Evolutionary conservation across 2,113 vertebrate genomes (phyloP), one percentile per base, ranked within the genome.

Genomic region (Psephotus haematonotus): DNA sequence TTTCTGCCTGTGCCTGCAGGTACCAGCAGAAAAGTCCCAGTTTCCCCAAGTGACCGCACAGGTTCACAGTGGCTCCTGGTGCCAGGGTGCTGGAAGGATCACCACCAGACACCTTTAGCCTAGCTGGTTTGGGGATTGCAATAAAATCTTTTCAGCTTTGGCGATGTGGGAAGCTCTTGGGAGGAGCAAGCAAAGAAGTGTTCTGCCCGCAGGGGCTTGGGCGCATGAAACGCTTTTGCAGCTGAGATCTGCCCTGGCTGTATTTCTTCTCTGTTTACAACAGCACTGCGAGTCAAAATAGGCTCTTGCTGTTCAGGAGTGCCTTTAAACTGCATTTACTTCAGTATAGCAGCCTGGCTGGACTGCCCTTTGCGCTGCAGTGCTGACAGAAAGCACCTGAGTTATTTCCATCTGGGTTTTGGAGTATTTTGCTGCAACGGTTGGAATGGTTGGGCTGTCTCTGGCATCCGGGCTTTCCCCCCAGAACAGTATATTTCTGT

Each of bases 71-170:
- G 14, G 41, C 28, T 25, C 37, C 23, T 1, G 72, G 2, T 4
- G 3, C 31, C 0, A 3, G 29, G 28, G 14, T 3, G 47, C 37
- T 13, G 2, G 33, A 3, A 10, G 41, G 75, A 4, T 3, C 29
- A 1, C 10, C 0, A 6, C 8, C 0, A 5, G 37, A 14, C 0
- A 1, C 53, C 13, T 3, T 17, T 2, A 9, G 41, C 53, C 8
- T 3, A 5, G 35, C 9, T 1, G 11, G 1, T 2, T 17, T 4
- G 13, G 81, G 75, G 24, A 3, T 2, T 14, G 18, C 15, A 1
- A 15, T 0, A 74, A 27, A 2, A 1, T 5, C 23, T 7, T 3
- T 16, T 41, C 19, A 11, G 43, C 10, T 1, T 29, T 1, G 3
- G 20, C 17, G 5, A 65, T 0, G 14, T 1, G 62, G 47, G 69